phyloP scores from a whole-genome alignment of 2,888 invertebrate species.

The Zaprionus obscuricornis region DNA sequence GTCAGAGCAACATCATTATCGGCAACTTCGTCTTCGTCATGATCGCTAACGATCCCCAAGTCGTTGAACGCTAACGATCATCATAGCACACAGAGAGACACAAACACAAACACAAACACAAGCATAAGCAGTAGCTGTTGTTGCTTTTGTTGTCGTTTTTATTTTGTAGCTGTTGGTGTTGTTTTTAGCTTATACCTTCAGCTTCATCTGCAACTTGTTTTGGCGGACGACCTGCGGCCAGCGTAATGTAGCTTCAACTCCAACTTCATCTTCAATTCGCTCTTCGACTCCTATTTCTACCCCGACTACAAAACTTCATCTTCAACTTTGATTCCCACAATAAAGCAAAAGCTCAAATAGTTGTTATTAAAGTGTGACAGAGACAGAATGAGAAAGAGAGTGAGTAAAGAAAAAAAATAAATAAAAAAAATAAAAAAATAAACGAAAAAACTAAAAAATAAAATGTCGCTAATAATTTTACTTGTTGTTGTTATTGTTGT shows the following conservation, averaged over 20 bases:
- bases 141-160: conserved; percentile 13
- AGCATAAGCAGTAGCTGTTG: conserved; percentile 20
- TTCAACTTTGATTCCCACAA: conserved; percentile 55
- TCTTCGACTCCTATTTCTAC: conserved; percentile 25
- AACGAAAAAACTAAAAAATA: conserved; percentile 39
- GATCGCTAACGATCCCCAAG: conserved; percentile 43
- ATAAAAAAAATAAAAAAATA: conserved; percentile 7
- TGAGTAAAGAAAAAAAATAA: conserved; percentile 21
- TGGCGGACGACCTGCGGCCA: conserved; percentile 53
- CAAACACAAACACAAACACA: conserved; percentile 18
- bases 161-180: too few species aligned
- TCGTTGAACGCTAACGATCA: conserved; percentile 51
- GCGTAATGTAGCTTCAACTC: conserved; percentile 24
- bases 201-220: conserved; percentile 63
- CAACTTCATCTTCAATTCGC: conserved; percentile 24
- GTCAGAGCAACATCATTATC: conserved; percentile 62
- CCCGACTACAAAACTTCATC: too few species aligned
- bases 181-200: conserved; percentile 61
- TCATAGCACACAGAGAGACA: conserved; percentile 26
- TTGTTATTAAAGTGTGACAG: background rate
- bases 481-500: conserved; percentile 33
- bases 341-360: conserved; percentile 53
- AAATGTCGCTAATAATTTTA: conserved; percentile 75
- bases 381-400: conserved; percentile 6
- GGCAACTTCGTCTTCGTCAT: conserved; percentile 52